Base-by-base conservation (phyloP, 2,797 vertebrate genomes). In the Tapirus indicus region DNA sequence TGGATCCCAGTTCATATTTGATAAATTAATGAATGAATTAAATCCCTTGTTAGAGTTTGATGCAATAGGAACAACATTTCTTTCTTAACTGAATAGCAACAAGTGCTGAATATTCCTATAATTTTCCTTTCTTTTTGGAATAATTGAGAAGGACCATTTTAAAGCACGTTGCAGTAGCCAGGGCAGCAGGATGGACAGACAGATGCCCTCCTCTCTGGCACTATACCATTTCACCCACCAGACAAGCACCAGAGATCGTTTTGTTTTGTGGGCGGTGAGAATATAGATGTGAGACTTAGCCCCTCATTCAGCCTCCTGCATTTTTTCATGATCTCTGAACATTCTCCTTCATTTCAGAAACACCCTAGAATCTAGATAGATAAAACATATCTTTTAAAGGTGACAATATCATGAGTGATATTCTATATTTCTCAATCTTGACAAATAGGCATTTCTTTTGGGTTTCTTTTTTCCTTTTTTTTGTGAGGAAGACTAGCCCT, bases 301-400 rank as follows among this genome's bases (percentile, higher is more conserved):
- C 21, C 18, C 38, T 92, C 18, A 12, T 18, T 13, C 14, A 49
- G 60, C 41, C 60, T 52, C 60, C 41, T 56, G 9, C 12, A 0
- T 64, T 69, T 62, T 79, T n/a, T 44, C 17, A 7, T 16, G 1
- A 5, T 77, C 32, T 71, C 38, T 58, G n/a, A 86, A n/a, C 2
- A 23, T 32, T 68, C 25, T 62, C 23, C 25, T 94, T 97, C 35
- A 85, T 20, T 85, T 91, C 32, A 56, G 32, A 95, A 77, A 69
- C 14, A 80, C 4, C 0, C 41, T 6, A 44, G 25, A 94, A 68
- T 93, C 32, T 10, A 68, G 21, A 27, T 6, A 66, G 21, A 47
- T 9, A 78, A 87, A 83, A 54, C 14, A 35, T 52, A 62, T 16
- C 4, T 60, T 90, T 94, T 69, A 69, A 44, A 84, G 52, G 10